These are phyloP conservation scores for Helarctos malayanus DNA, from an alignment of 2,797 vertebrate genomes.

Conservation along the genomic window DNA sequence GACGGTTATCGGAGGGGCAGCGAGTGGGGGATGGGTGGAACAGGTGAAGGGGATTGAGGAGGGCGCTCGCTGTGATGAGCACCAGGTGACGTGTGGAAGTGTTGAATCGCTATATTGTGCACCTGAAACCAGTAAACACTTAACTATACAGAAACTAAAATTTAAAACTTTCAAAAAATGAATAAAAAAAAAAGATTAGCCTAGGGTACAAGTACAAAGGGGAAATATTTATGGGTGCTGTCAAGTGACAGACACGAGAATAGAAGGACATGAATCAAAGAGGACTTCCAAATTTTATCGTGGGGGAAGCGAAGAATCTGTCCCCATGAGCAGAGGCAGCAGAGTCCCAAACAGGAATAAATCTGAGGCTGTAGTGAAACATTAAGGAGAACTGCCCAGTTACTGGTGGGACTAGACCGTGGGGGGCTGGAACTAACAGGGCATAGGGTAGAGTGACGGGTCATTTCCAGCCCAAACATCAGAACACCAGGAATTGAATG, in stretches of 20 bases:
- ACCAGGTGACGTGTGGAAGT: background rate
- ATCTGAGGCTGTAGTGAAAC: background rate
- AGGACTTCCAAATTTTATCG: background rate
- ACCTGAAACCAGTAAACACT: background rate
- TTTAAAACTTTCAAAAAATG: background rate
- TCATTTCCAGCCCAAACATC: background rate
- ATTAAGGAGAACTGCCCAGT: background rate
- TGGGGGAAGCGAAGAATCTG: background rate
- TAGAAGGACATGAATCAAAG: background rate
- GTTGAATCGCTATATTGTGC: background rate
- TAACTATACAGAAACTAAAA: background rate
- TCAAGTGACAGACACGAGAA: background rate
- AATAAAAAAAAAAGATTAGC: background rate
- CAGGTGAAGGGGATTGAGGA: background rate
- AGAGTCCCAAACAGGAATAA: background rate
- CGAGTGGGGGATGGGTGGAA: background rate
- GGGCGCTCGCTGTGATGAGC: background rate
- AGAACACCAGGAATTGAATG: background rate
- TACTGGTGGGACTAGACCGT: background rate
- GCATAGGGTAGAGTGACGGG: no score
- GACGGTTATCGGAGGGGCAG: background rate
- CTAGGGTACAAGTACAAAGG: background rate
- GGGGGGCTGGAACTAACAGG: background rate
- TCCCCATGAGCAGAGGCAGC: background rate
- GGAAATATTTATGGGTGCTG: background rate